phyloP scores from a whole-genome alignment of 1,140 invertebrate genomes.

The Eurosta solidaginis region DNA sequence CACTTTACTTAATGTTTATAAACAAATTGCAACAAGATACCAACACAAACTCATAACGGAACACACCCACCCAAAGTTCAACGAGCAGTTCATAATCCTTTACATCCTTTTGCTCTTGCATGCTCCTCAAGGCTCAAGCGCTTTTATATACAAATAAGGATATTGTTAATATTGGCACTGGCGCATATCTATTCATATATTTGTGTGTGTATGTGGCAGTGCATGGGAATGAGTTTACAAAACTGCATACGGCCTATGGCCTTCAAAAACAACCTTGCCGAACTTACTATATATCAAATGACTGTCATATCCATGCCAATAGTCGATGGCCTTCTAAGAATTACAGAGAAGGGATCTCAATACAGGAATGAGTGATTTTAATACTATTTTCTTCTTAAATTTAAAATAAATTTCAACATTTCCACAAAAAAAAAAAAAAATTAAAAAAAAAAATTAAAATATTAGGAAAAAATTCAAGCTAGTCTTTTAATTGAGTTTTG shows the following conservation, averaged over 20 bases:
- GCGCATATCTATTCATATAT: background rate
- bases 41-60: background rate
- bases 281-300: constrained; percentile 11
- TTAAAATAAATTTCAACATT: too few species aligned
- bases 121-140: background rate
- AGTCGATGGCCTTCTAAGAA: too few species aligned
- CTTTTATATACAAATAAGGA: background rate
- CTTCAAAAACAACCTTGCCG: background rate
- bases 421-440: too few species aligned
- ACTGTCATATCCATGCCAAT: background rate
- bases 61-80: background rate
- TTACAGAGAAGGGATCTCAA: too few species aligned
- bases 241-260: background rate
- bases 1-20: background rate
- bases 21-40: background rate
- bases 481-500: too few species aligned
- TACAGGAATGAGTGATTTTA: too few species aligned
- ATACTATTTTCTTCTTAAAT: too few species aligned
- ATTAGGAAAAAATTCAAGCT: too few species aligned
- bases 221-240: background rate
- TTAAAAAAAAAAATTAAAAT: too few species aligned
- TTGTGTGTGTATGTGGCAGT: background rate
- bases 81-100: background rate
- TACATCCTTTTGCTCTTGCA: background rate
- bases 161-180: too few species aligned